Conservation (phyloP, 2,888 invertebrate genomes). For the Calameuta pallipes region DNA sequence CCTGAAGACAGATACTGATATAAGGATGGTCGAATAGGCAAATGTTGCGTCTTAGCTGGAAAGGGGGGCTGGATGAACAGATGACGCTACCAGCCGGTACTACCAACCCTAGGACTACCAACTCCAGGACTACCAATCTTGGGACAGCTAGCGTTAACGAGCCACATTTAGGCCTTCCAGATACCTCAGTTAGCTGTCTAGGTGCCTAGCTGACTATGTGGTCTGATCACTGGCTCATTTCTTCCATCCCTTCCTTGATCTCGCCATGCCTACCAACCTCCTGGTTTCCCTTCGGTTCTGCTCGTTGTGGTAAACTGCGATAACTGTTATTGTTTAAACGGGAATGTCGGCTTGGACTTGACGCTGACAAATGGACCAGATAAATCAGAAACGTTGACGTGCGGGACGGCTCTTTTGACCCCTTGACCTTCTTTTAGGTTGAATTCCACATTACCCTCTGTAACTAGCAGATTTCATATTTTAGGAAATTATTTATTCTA, state of each 20-base stretch:
- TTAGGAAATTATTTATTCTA: not conserved
- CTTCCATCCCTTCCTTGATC: slow-evolving; percentile 1
- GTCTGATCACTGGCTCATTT: not conserved
- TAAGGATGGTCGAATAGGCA: not conserved
- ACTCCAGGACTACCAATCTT: slow-evolving; percentile 10
- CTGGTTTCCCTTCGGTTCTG: not conserved
- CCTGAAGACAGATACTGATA: slow-evolving; percentile 7
- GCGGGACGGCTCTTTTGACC: not conserved
- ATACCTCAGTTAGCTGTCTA: not conserved
- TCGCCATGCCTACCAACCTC: not conserved
- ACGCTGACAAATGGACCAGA: slow-evolving; percentile 18
- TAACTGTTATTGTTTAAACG: slow-evolving; percentile 22
- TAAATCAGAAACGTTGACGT: slow-evolving; percentile 17
- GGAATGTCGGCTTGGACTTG: slow-evolving; percentile 12
- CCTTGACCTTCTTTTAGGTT: not conserved
- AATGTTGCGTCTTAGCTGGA: slow-evolving; percentile 5
- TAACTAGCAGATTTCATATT: not conserved
- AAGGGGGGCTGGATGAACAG: slow-evolving; percentile 12
- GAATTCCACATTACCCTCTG: not conserved
- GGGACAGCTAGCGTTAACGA: slow-evolving; percentile 26
- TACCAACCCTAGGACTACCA: slow-evolving; percentile 15
- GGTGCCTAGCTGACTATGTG: not conserved
- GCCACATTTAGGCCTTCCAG: slow-evolving; percentile 32
- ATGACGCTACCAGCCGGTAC: slow-evolving; percentile 21
- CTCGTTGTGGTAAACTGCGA: slow-evolving; percentile 8